These are phyloP conservation scores for Campopleginae sp. DNA, from an alignment of 2,888 invertebrate species.

Conservation along the genomic window DNA sequence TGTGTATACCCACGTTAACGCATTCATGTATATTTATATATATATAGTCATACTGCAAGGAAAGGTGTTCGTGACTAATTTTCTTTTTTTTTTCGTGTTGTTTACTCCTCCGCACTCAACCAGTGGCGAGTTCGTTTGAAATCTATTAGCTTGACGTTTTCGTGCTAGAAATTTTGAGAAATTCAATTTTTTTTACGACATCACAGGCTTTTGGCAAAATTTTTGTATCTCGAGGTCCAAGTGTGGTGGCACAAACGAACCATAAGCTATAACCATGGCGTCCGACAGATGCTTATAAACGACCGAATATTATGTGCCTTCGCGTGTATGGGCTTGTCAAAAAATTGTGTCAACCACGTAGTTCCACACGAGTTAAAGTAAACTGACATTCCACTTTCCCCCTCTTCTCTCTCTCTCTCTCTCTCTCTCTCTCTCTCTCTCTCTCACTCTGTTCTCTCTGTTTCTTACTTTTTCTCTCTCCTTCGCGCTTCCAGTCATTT, in stretches of 20 bases:
- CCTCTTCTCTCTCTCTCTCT: constrained; percentile 20
- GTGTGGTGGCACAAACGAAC: not conserved
- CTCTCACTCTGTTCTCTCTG: constrained; percentile 8
- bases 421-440: constrained; percentile 18
- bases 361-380: constrained; percentile 35
- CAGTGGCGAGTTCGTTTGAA: not conserved
- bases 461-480: constrained; percentile 4
- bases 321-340: constrained; percentile 74
- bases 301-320: constrained; percentile 29
- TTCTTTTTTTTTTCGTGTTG: not conserved
- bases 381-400: constrained; percentile 34
- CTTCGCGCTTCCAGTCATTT: not conserved
- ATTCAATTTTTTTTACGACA: not conserved
- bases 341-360: constrained; percentile 78
- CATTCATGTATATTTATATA: not conserved
- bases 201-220: constrained; percentile 2
- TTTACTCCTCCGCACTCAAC: not conserved
- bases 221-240: constrained; percentile 16
- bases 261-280: constrained; percentile 37
- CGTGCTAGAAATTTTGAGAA: not conserved
- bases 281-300: constrained; percentile 43
- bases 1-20: not conserved
- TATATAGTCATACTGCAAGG: not conserved
- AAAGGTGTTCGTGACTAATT: constrained; percentile 21
- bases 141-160: not conserved